phyloP scores from a whole-genome alignment of 64 coral and sea anemone species.

The Montipora efflorescens region DNA sequence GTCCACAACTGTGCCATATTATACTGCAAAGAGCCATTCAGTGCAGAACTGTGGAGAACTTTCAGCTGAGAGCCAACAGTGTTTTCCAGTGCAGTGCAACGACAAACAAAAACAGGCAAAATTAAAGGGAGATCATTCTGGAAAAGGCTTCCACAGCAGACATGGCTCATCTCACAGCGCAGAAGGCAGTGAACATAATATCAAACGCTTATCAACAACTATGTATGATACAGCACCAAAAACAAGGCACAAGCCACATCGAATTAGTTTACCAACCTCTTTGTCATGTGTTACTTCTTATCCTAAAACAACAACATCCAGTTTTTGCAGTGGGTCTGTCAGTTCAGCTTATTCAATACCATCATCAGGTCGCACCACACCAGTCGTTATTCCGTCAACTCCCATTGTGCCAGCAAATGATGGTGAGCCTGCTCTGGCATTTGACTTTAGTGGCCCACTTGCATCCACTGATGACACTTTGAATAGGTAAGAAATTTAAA shows the following conservation, averaged over 20 bases:
- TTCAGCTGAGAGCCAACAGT: slow-evolving; percentile 79
- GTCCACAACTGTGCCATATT: slow-evolving; percentile 78
- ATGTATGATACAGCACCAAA: slow-evolving; percentile 21
- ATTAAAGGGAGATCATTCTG: not conserved
- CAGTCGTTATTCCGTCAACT: slow-evolving; percentile 67
- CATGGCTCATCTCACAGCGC: slow-evolving; percentile 71
- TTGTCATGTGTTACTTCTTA: slow-evolving; percentile 25
- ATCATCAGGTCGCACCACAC: slow-evolving; percentile 88
- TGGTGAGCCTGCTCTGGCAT: slow-evolving; percentile 60
- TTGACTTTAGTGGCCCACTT: slow-evolving; percentile 73
- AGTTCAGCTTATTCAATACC: slow-evolving; percentile 63
- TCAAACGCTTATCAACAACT: not conserved
- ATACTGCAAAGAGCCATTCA: slow-evolving; percentile 88
- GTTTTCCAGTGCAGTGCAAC: slow-evolving; percentile 68
- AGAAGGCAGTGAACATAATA: slow-evolving; percentile 36
- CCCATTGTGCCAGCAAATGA: slow-evolving; percentile 67
- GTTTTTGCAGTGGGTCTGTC: slow-evolving; percentile 62
- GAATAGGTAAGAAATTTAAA: slow-evolving; percentile 39
- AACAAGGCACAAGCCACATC: slow-evolving; percentile 8
- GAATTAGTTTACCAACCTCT: slow-evolving; percentile 38
- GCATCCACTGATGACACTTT: slow-evolving; percentile 11
- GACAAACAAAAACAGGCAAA: slow-evolving; percentile 45
- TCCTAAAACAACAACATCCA: slow-evolving; percentile 44
- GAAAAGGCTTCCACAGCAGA: slow-evolving; percentile 26
- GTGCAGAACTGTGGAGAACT: slow-evolving; percentile 56